phyloP scores from a whole-genome alignment of 2,797 vertebrate species.

The Aplochiton taeniatus region DNA sequence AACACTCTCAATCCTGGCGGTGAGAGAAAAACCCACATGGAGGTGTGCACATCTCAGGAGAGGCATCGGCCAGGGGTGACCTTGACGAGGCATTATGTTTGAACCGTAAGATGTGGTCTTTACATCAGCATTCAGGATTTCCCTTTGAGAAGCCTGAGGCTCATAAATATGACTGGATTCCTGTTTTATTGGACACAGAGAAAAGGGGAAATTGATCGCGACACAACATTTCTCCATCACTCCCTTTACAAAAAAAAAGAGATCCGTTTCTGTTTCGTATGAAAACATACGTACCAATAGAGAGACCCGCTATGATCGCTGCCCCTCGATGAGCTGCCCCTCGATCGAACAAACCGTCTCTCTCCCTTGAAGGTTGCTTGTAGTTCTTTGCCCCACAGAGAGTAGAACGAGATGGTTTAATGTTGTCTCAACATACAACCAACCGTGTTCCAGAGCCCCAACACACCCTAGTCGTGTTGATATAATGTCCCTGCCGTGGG shows the following conservation, averaged over 20 bases:
- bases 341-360: no score
- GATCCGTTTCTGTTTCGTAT: constrained; percentile 35
- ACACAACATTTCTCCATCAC: constrained; percentile 36
- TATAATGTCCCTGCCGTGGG: constrained; percentile 1
- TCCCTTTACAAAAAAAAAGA: constrained; percentile 14
- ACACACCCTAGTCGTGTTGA: constrained; percentile 27
- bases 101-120: constrained; percentile 19
- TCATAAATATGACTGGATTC: constrained; percentile 48
- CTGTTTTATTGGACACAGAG: constrained; percentile 52
- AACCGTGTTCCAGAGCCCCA: constrained; percentile 25
- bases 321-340: no score
- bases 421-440: constrained; percentile 7
- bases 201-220: constrained; percentile 35
- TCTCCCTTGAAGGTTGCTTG: no score
- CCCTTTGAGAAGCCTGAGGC: constrained; percentile 41
- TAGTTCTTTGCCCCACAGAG: no score
- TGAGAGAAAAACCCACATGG: no score
- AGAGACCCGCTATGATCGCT: constrained; percentile 12
- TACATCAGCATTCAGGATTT: constrained; percentile 39
- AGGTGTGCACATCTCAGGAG: not conserved
- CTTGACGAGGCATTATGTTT: constrained; percentile 11
- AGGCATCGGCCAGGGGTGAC: not conserved
- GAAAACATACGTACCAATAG: constrained; percentile 45
- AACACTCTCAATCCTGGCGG: no score
- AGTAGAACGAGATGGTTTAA: constrained; percentile 23